Percentiles rank a stretch among this genome's conserved stretches.
phyloP scores from a whole-genome alignment of 2,888 invertebrate species.

The Macaria notata region DNA sequence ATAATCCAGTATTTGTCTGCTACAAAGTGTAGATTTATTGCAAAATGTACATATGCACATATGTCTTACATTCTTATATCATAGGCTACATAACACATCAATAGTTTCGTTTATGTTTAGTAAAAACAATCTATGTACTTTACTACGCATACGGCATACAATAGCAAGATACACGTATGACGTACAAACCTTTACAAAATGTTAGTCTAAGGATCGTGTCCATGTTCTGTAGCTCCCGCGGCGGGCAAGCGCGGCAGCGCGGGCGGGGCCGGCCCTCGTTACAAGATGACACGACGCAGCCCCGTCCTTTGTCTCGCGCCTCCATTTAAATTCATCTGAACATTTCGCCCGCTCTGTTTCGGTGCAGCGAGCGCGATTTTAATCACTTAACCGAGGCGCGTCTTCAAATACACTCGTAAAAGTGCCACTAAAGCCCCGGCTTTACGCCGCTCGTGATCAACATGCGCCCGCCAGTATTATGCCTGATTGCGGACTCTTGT shows the following conservation, averaged over 20 bases:
- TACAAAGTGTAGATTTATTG: no score
- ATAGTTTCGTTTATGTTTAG: no score
- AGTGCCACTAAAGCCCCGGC: constrained; percentile 49
- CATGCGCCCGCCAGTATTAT: constrained; percentile 51
- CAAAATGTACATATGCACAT: no score
- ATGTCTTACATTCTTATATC: no score
- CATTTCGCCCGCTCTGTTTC: constrained; percentile 65
- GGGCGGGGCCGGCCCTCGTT: constrained; percentile 39
- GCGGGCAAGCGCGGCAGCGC: not conserved
- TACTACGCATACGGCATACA: no score
- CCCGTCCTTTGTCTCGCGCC: constrained; percentile 55
- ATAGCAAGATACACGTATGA: no score
- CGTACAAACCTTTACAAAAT: no score
- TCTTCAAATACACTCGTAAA: constrained; percentile 58
- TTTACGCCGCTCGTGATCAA: constrained; percentile 52
- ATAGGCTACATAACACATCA: no score
- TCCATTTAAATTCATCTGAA: constrained; percentile 75
- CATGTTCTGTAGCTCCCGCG: no score
- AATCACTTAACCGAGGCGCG: constrained; percentile 70
- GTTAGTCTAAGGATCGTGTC: no score
- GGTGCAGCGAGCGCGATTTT: constrained; percentile 63
- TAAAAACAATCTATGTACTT: no score
- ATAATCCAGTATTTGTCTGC: no score
- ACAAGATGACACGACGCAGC: constrained; percentile 51
- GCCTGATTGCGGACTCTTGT: constrained; percentile 51